Base-by-base conservation (phyloP, 2,888 invertebrate genomes). In the Drosophila robusta region DNA sequence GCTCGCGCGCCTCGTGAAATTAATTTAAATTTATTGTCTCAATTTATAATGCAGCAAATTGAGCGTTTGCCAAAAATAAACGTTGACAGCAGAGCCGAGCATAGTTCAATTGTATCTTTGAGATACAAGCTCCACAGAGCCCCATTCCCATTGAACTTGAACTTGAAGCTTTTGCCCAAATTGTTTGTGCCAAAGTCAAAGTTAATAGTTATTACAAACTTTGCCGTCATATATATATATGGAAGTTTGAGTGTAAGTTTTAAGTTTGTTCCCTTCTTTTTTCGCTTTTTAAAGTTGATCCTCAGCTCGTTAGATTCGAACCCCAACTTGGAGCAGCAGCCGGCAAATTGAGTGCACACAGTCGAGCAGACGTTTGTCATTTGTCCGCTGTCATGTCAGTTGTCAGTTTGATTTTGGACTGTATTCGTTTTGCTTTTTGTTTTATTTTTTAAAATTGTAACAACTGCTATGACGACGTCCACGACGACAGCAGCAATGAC, bases 311-410 rank as follows among this genome's bases (percentile, higher is more conserved):
- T 74, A 66, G 74, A 64, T 65, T 64, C 45, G 73, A 47, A 38
- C 65, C 41, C 65, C 29, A 29, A 9, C 29, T 29, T 29, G 29
- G 8, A 29, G 9, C 29, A 29, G 49, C 52, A 65, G 34, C 39
- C 80, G 45, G 52, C 81, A 79, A 83, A 83, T 83, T 88, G 89
- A 83, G 87, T 83, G 84, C 82, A 73, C 68, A 77, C 80, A 54
- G 56, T 55, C 56, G 67, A 58, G 51, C 84, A 76, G 88, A 87
- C 89, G 72, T 79, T 85, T 85, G 85, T 89, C 85, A 85, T 85
- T 85, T 85, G 89, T 85, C 89, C 85, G 88, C 85, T 85, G 89
- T 85, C 89, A 85, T 85, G 85, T 85, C 89, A 82, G 80, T 87
- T 89, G 85, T 85, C 85, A 89, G 77, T 89, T 85, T 85, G 85